phyloP scores from a whole-genome alignment of 64 coral and sea anemone genomes.

The Acropora tenuis region DNA sequence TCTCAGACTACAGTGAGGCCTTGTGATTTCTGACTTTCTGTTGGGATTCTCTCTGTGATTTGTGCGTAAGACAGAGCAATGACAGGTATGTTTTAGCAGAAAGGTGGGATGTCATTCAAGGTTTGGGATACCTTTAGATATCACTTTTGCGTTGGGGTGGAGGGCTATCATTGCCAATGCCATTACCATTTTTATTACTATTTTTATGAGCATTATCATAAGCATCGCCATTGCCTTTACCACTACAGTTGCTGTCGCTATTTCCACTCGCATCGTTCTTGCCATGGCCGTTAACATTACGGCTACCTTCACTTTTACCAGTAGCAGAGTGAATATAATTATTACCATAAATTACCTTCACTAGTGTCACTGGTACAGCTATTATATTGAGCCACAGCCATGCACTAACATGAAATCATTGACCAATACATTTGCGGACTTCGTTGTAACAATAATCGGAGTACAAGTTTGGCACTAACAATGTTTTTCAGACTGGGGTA shows the following conservation, averaged over 20 bases:
- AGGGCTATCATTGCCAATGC: too few species aligned
- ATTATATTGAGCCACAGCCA: slow-evolving; percentile 2
- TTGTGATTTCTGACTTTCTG: too few species aligned
- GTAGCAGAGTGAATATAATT: not conserved
- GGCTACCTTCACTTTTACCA: not conserved
- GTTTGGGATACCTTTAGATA: too few species aligned
- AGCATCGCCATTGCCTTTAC: not conserved
- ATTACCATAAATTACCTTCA: slow-evolving; percentile 5
- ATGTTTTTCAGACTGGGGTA: not conserved
- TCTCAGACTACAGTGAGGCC: too few species aligned
- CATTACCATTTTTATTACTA: too few species aligned
- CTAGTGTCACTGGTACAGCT: not conserved
- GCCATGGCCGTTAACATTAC: not conserved
- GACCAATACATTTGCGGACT: not conserved
- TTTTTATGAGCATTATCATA: too few species aligned
- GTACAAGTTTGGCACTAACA: not conserved
- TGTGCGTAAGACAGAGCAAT: too few species aligned
- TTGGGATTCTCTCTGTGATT: too few species aligned
- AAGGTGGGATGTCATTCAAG: too few species aligned
- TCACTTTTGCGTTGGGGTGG: too few species aligned
- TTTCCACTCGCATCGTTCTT: not conserved
- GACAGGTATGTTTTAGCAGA: too few species aligned
- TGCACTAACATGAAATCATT: not conserved
- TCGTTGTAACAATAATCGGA: not conserved
- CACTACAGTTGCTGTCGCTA: not conserved